phyloP scores from a whole-genome alignment of 2,888 invertebrate genomes.

The Incurvaria masculella region DNA sequence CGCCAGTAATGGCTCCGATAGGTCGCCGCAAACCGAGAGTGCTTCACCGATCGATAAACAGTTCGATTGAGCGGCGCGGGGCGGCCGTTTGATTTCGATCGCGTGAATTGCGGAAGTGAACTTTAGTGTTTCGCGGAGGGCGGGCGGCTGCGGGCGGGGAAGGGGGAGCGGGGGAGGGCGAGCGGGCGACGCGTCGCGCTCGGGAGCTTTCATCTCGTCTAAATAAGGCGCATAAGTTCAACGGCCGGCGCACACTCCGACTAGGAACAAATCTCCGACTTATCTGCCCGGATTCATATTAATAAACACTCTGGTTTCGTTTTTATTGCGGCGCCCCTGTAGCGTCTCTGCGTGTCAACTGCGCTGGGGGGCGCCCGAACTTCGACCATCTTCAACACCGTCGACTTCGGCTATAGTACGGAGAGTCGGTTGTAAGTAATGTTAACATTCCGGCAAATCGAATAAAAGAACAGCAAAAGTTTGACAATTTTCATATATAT shows the following conservation, averaged over 20 bases:
- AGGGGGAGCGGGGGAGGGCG: too few relatives aligned
- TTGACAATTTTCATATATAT: too few relatives aligned
- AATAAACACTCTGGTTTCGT: slow-evolving; percentile 7
- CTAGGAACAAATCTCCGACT: slow-evolving; percentile 33
- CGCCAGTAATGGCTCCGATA: too few relatives aligned
- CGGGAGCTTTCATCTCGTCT: slow-evolving; percentile 34
- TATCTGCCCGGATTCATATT: neutral
- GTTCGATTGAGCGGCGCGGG: too few relatives aligned
- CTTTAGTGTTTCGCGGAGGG: slow-evolving; percentile 40
- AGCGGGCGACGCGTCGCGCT: too few relatives aligned
- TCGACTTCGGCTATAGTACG: too few relatives aligned
- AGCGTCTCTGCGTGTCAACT: too few relatives aligned
- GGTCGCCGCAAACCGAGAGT: neutral
- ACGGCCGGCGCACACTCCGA: slow-evolving; percentile 34
- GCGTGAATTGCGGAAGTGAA: slow-evolving; percentile 40
- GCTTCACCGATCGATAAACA: neutral
- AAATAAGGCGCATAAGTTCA: slow-evolving; percentile 57
- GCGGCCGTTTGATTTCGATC: slow-evolving; percentile 13
- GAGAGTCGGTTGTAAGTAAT: too few relatives aligned
- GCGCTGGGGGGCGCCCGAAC: too few relatives aligned
- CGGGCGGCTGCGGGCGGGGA: slow-evolving; percentile 14
- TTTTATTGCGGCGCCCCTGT: slow-evolving; percentile 4
- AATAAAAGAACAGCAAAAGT: too few relatives aligned
- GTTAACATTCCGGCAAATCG: too few relatives aligned
- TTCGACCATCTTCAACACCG: too few relatives aligned